Conservation (phyloP, 2,113 vertebrate species). For the Planiliza haematocheilus region DNA sequence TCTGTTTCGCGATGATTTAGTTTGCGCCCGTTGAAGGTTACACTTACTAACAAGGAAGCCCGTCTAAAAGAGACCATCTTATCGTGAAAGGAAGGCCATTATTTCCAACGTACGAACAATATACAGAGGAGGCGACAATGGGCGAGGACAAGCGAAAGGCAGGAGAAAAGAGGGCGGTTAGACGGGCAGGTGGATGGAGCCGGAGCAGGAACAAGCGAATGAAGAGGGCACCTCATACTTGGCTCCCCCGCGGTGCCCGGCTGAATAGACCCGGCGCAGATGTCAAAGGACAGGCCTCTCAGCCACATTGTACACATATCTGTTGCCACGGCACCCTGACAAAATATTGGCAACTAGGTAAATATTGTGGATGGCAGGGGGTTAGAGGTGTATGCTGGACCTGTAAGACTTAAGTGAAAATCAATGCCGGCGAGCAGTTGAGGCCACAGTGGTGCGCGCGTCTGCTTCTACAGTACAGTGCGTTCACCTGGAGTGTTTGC, state of each 20-base stretch:
- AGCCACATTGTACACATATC: constrained; percentile 70
- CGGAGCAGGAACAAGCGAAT: constrained; percentile 58
- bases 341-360: constrained; percentile 79
- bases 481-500: constrained; percentile 57
- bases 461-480: constrained; percentile 42
- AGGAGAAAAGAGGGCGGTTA: constrained; percentile 54
- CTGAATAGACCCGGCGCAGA: constrained; percentile 73
- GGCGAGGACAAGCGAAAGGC: constrained; percentile 14
- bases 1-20: neutral
- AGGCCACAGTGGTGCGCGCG: constrained; percentile 51
- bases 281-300: constrained; percentile 74
- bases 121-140: constrained; percentile 43
- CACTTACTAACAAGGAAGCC: constrained; percentile 9
- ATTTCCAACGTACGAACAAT: constrained; percentile 31
- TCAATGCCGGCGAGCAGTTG: constrained; percentile 75
- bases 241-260: constrained; percentile 64
- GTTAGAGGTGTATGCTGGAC: constrained; percentile 74
- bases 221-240: constrained; percentile 61
- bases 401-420: constrained; percentile 82
- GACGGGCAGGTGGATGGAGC: constrained; percentile 49
- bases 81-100: constrained; percentile 53
- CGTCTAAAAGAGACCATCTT: constrained; percentile 24
- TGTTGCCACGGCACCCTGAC: constrained; percentile 66
- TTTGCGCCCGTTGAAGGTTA: constrained; percentile 8
- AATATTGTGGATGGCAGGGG: constrained; percentile 77